phyloP scores from a whole-genome alignment of 2,888 invertebrate species.

The Meteorus colon region DNA sequence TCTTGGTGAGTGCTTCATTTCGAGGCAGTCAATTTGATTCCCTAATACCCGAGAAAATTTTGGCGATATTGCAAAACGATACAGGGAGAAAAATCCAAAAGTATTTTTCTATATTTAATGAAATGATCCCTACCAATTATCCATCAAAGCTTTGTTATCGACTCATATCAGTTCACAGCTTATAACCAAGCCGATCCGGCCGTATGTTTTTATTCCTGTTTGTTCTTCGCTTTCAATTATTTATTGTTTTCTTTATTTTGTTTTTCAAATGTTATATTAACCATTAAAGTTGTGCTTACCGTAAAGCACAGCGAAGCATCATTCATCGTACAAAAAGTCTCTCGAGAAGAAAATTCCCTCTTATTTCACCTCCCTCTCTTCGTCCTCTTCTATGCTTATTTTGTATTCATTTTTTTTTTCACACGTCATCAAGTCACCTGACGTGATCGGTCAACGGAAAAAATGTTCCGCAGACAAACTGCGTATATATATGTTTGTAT shows the following conservation, averaged over 20 bases:
- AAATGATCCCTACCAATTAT: not conserved
- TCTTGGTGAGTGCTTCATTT: constrained; percentile 45
- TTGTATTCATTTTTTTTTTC: constrained; percentile 26
- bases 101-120: not conserved
- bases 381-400: constrained; percentile 26
- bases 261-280: constrained; percentile 10
- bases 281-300: constrained; percentile 37
- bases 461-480: constrained; percentile 19
- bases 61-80: constrained; percentile 32
- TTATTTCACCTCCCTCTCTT: constrained; percentile 21
- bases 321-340: constrained; percentile 49
- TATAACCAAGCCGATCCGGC: constrained; percentile 10
- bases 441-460: constrained; percentile 7
- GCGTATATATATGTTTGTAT: not conserved
- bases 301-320: constrained; percentile 42
- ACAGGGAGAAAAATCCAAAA: constrained; percentile 7
- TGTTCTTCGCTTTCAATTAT: not conserved
- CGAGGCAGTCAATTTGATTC: constrained; percentile 41
- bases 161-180: constrained; percentile 14
- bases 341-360: constrained; percentile 33
- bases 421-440: constrained; percentile 16
- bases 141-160: not conserved
- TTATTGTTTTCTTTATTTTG: constrained; percentile 18
- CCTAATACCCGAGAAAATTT: constrained; percentile 29
- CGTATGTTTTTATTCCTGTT: not conserved